Evolutionary conservation across 2,797 vertebrate species (phyloP).

Genomic region (Nothura maculosa): DNA sequence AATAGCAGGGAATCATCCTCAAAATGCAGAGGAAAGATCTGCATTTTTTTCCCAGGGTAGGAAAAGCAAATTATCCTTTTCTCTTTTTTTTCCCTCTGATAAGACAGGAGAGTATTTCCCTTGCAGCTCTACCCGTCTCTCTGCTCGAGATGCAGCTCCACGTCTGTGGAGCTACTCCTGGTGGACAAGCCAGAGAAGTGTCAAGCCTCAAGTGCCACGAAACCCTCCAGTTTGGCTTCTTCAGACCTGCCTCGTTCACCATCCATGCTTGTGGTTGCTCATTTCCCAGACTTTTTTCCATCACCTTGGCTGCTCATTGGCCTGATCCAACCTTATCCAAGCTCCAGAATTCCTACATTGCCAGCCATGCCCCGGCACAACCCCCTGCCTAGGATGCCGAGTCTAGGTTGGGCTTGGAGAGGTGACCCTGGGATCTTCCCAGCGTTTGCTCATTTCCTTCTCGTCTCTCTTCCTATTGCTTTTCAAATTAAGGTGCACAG

Average conservation of each 20-base stretch:
- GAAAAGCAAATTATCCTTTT: not conserved
- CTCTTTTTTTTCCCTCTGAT: not conserved
- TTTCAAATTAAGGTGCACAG: slow-evolving; percentile 69
- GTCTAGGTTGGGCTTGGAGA: not conserved
- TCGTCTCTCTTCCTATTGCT: slow-evolving; percentile 25
- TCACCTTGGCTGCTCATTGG: not conserved
- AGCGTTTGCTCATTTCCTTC: slow-evolving; percentile 50
- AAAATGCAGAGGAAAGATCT: not conserved
- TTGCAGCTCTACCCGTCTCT: not conserved
- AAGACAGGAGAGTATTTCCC: not conserved
- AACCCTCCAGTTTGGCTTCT: not conserved
- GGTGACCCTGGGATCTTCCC: slow-evolving; percentile 46
- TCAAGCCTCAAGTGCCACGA: not conserved
- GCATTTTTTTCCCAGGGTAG: not conserved
- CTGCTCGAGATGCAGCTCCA: not conserved
- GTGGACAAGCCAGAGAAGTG: slow-evolving; percentile 22
- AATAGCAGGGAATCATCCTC: not conserved
- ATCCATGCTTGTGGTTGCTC: not conserved
- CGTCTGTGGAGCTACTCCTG: slow-evolving; percentile 1
- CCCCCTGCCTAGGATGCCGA: not conserved
- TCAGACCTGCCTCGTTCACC: not conserved
- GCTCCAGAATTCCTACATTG: not conserved
- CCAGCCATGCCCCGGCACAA: not conserved
- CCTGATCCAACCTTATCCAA: not conserved
- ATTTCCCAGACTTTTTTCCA: not conserved